Evolutionary conservation across 2,888 invertebrate genomes (phyloP).

Genomic region (Mythimna vitellina): DNA sequence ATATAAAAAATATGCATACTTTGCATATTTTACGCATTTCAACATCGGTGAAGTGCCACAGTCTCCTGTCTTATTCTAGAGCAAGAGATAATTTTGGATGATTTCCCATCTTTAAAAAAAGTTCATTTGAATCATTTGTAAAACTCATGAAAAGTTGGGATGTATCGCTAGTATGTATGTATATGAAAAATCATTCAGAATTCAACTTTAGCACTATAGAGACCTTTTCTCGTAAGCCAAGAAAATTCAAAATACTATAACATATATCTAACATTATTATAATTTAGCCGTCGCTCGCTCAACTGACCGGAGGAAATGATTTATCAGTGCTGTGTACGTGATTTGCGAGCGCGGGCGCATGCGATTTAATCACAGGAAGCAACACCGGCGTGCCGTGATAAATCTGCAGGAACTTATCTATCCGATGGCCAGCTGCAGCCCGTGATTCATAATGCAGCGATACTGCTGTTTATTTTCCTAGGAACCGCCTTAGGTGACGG

Average conservation of each 20-base stretch:
- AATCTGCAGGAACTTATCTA: constrained; percentile 88
- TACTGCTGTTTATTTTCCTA: constrained; percentile 78
- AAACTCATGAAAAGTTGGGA: no score
- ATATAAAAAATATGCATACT: background rate
- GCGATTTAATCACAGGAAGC: constrained; percentile 89
- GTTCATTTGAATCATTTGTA: no score
- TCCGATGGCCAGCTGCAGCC: constrained; percentile 80
- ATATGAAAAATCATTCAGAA: background rate
- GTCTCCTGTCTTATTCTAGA: no score
- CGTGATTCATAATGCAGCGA: constrained; percentile 82
- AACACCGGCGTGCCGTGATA: constrained; percentile 71
- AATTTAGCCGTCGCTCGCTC: constrained; percentile 58
- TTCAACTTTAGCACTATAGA: background rate
- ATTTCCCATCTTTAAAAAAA: no score
- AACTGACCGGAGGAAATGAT: constrained; percentile 82
- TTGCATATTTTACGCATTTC: background rate
- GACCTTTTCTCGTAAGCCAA: background rate
- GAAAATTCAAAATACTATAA: constrained; percentile 26
- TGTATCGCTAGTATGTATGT: background rate
- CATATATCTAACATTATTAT: constrained; percentile 53
- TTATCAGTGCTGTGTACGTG: constrained; percentile 83
- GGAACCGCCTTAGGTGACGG: constrained; percentile 71
- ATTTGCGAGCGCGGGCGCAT: constrained; percentile 82
- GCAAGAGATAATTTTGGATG: no score
- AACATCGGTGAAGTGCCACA: no score